Percentiles rank a stretch among this genome's conserved stretches.
Conservation (phyloP, 2,113 vertebrate genomes). For the Dasyurus viverrinus region DNA sequence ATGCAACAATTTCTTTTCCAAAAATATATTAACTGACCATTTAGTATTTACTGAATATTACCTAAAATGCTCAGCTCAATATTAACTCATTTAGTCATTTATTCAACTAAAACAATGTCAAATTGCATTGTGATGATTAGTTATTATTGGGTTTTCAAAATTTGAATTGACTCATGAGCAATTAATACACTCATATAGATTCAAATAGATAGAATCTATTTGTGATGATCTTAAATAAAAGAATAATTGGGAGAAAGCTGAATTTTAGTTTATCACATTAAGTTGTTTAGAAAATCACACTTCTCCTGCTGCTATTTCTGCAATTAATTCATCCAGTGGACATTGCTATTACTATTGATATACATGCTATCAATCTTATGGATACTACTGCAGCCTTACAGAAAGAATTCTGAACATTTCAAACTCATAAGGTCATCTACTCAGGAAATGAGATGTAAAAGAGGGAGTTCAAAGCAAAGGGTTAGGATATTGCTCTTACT, state of each 20-base stretch:
- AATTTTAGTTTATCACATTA: not conserved
- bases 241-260: not conserved
- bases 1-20: not conserved
- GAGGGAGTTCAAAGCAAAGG: too few species aligned
- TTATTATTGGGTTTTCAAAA: not conserved
- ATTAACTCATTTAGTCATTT: not conserved
- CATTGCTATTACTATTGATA: too few species aligned
- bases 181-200: not conserved
- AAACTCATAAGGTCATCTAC: too few species aligned
- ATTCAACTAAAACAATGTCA: not conserved
- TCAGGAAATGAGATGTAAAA: too few species aligned
- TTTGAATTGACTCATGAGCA: not conserved
- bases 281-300: not conserved
- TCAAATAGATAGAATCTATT: too few species aligned
- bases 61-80: not conserved
- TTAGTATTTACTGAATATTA: not conserved
- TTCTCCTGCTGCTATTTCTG: not conserved
- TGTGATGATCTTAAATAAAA: too few species aligned
- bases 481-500: not conserved
- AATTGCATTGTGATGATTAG: not conserved
- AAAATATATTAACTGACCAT: not conserved
- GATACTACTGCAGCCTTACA: too few species aligned
- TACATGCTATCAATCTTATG: too few species aligned
- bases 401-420: too few species aligned
- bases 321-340: not conserved